A percentile compares a stretch with the other conserved stretches of the same genome.
Evolutionary conservation across 2,888 invertebrate genomes (phyloP).

Genomic region (Brachynemurus nebulosus): DNA sequence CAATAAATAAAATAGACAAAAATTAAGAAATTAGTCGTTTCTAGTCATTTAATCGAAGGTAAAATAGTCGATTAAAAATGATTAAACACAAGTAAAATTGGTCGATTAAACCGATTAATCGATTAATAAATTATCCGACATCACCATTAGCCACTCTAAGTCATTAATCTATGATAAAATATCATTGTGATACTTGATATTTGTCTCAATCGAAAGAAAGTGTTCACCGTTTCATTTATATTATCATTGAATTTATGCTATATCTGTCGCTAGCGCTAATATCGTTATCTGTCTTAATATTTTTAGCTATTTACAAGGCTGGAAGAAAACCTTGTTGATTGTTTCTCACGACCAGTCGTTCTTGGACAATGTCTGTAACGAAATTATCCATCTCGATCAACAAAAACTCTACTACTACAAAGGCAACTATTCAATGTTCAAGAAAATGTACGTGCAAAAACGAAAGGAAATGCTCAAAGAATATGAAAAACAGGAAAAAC

Average conservation of each 20-base stretch:
- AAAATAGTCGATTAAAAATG: no score
- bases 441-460: slow-evolving; percentile 97
- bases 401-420: slow-evolving; percentile 93
- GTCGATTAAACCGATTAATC: no score
- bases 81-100: no score
- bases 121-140: no score
- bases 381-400: slow-evolving; percentile 92
- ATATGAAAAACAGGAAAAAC: slow-evolving; percentile 96
- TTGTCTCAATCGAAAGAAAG: no score
- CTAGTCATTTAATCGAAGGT: no score
- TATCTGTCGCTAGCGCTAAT: background rate
- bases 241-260: background rate
- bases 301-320: slow-evolving; percentile 80
- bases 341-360: slow-evolving; percentile 99
- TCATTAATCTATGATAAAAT: no score
- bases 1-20: no score
- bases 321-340: slow-evolving; percentile 97
- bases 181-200: no score
- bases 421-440: slow-evolving; percentile 96
- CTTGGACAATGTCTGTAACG: slow-evolving; percentile 98
- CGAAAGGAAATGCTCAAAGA: slow-evolving; percentile 90
- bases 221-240: no score
- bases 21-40: no score
- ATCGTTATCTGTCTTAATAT: slow-evolving; percentile 6
- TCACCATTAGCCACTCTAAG: no score